Evolutionary conservation across 2,888 invertebrate species (phyloP).

Genomic region (Lucinisca nassula): DNA sequence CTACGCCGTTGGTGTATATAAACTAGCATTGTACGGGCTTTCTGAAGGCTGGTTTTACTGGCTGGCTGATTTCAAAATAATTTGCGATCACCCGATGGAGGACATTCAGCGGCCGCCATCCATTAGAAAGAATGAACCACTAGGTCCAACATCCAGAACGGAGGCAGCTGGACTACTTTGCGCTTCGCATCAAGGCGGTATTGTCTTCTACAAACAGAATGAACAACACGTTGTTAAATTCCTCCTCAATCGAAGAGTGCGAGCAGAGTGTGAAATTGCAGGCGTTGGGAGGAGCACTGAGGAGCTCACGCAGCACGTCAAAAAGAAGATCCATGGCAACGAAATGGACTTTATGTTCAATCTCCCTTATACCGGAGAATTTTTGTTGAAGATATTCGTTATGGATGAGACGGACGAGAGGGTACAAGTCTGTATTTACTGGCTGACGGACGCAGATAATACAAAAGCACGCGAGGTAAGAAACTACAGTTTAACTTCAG

Average conservation of each 20-base stretch:
- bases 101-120: conserved; percentile 76
- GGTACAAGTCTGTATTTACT: conserved; percentile 71
- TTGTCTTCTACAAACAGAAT: conserved; percentile 70
- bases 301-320: conserved; percentile 40
- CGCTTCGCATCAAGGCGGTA: conserved; percentile 75
- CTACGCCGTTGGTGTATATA: conserved; percentile 77
- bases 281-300: conserved; percentile 29
- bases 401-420: conserved; percentile 42
- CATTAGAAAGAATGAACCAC: conserved; percentile 77
- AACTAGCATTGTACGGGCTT: conserved; percentile 78
- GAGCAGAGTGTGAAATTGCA: conserved; percentile 35
- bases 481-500: too few species aligned
- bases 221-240: conserved; percentile 69
- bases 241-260: conserved; percentile 43
- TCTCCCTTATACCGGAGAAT: conserved; percentile 73
- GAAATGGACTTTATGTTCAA: background rate
- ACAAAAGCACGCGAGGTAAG: conserved; percentile 65
- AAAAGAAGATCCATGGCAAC: background rate
- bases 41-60: conserved; percentile 65
- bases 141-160: conserved; percentile 73
- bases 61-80: conserved; percentile 78
- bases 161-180: conserved; percentile 76
- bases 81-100: conserved; percentile 69
- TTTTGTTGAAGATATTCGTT: conserved; percentile 78
- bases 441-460: conserved; percentile 62